Conservation (phyloP, 2,888 invertebrate species). For the Cephus pulcher region DNA sequence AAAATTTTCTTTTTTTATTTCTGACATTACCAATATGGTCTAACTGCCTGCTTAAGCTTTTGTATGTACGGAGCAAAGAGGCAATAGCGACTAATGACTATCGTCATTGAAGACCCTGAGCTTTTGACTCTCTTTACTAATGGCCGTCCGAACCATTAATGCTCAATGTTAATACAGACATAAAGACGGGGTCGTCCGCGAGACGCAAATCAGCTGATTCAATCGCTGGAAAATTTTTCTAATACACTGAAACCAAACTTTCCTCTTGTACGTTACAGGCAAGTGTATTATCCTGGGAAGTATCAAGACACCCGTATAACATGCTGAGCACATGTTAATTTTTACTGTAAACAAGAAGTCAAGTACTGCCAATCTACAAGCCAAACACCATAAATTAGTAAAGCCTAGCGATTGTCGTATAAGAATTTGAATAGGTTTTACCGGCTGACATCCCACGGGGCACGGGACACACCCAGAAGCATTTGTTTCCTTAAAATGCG, state of each 20-base stretch:
- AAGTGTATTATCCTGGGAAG: background rate
- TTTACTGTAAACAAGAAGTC: constrained; percentile 3
- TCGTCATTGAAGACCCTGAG: background rate
- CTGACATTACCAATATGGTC: background rate
- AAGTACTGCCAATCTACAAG: constrained; percentile 10
- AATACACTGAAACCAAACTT: background rate
- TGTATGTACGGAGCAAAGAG: background rate
- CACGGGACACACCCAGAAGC: background rate
- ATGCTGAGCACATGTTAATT: background rate
- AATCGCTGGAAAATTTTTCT: background rate
- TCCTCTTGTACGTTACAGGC: background rate
- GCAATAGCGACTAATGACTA: background rate
- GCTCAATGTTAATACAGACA: background rate
- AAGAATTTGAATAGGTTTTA: background rate
- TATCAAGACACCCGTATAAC: background rate
- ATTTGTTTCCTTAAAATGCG: background rate
- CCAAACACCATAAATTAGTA: constrained; percentile 9
- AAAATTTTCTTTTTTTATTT: background rate
- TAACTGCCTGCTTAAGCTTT: background rate
- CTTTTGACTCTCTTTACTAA: background rate
- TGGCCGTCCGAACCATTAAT: background rate
- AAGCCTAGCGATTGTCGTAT: background rate
- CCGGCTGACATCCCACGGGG: background rate
- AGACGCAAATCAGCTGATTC: background rate
- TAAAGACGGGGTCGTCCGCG: background rate